Conservation (phyloP, 2,888 invertebrate species). For the Drosophila subquinaria region DNA sequence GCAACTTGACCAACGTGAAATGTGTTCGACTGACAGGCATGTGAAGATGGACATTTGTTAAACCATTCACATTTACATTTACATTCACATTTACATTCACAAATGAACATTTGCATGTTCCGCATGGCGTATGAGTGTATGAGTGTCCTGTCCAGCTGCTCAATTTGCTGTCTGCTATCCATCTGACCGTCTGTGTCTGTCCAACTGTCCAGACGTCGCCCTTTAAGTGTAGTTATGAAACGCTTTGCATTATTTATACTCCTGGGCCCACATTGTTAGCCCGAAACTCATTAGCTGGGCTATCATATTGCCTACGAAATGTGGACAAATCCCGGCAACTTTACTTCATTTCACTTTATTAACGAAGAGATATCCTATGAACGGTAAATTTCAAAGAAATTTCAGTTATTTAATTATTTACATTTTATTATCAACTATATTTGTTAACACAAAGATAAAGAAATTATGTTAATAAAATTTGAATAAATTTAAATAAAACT, state of each 20-base stretch:
- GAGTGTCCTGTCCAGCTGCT: conserved; percentile 41
- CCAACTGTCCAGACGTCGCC: conserved; percentile 9
- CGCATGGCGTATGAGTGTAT: conserved; percentile 50
- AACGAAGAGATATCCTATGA: background rate
- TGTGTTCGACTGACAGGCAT: conserved; percentile 27
- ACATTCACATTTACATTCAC: conserved; percentile 10
- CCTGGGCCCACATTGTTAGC: conserved; percentile 27
- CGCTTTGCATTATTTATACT: conserved; percentile 71
- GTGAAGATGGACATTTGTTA: conserved; percentile 59
- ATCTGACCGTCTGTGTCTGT: conserved; percentile 3
- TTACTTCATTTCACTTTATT: background rate
- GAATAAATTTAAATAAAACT: no score
- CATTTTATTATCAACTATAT: no score
- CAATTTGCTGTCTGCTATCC: conserved; percentile 35
- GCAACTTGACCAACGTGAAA: conserved; percentile 18
- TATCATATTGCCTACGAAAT: conserved; percentile 21
- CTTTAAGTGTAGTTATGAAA: conserved; percentile 62
- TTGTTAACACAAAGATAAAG: no score
- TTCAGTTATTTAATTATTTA: background rate
- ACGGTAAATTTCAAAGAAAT: background rate
- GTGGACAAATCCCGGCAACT: background rate
- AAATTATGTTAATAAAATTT: no score
- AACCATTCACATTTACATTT: conserved; percentile 38
- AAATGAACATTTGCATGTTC: conserved; percentile 4
- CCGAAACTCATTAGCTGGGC: conserved; percentile 59